phyloP scores from a whole-genome alignment of 2,797 vertebrate genomes.

The Coregonus suidteri region DNA sequence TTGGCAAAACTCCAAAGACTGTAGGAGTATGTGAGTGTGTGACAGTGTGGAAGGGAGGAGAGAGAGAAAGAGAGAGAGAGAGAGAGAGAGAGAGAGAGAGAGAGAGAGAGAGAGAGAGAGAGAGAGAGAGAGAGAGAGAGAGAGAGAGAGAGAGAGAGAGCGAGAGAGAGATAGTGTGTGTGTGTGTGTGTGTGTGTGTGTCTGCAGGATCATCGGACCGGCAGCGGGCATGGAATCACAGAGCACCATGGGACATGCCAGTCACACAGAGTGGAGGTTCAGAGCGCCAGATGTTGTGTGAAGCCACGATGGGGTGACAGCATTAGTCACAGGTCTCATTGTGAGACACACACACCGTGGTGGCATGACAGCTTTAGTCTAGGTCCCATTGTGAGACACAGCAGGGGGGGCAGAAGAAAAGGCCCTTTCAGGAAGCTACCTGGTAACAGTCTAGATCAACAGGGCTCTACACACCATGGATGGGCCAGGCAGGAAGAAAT shows the following conservation, averaged over 20 bases:
- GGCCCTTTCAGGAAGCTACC: constrained; percentile 37
- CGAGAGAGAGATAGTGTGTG: constrained; percentile 8
- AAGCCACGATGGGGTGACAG: constrained; percentile 36
- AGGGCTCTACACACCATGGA: constrained; percentile 53
- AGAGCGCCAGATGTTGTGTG: constrained; percentile 68
- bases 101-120: no score
- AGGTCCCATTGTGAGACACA: constrained; percentile 57
- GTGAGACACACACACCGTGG: constrained; percentile 45
- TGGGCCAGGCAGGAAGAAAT: constrained; percentile 54
- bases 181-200: constrained; percentile 43
- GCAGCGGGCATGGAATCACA: constrained; percentile 63
- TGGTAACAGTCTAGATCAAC: constrained; percentile 67
- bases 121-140: not conserved
- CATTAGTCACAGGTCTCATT: constrained; percentile 65
- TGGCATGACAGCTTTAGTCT: constrained; percentile 60
- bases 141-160: not conserved
- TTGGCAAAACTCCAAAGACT: constrained; percentile 45
- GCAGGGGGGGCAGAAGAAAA: constrained; percentile 46
- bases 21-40: constrained; percentile 49
- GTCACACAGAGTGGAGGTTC: constrained; percentile 51
- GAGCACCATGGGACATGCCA: constrained; percentile 46
- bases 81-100: no score
- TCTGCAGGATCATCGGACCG: constrained; percentile 55
- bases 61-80: not conserved
- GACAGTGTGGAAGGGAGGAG: constrained; percentile 33